Evolutionary conservation across 2,888 invertebrate genomes (phyloP), one percentile per base, ranked within the genome.

Genomic region (Arenicola marina): DNA sequence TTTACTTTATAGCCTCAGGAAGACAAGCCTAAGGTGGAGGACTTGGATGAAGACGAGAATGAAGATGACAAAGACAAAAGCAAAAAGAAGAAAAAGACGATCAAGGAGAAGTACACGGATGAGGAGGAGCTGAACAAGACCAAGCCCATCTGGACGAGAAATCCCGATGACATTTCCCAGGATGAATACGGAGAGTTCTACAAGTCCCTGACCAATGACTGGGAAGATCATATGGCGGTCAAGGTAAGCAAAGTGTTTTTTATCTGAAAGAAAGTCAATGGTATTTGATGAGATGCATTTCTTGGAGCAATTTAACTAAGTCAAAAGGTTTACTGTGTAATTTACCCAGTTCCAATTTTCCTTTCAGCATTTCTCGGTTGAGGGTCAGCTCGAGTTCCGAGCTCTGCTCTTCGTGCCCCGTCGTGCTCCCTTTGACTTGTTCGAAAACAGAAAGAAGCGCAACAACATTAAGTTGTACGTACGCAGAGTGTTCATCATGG

Each of bases 391-490:
- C 1, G 96, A 97, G 83, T 97, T 97, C 89, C 87, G 95, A 69
- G 95, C 96, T 15, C 87, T 97, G 0, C 87, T 97, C 1, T 97
- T 95, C 78, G 90, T 93, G 0, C 96, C 97, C 4, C 89, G 93
- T 66, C 89, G 96, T 56, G 92, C 94, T 43, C 98, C 98, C 28
- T 98, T 98, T 83, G 98, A 99, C 85, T 88, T 99, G 53, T 99
- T 99, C 73, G 98, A 99, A 82, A 97, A 95, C 86, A 94, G 94
- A 86, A 98, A 97, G 85, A 91, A 92, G 83, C 95, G 96, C 88
- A 98, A 98, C 87, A 95, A 96, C 87, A 98, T 99, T 82, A 99
- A 99, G 81, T 84, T 98, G 80, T 98, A 99, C 75, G 98, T 99
- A 0, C 89, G 98, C 58, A 88, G 98, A 68, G 98, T 99, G 0